phyloP scores from a whole-genome alignment of 2,113 vertebrate species.

The Progne subis region DNA sequence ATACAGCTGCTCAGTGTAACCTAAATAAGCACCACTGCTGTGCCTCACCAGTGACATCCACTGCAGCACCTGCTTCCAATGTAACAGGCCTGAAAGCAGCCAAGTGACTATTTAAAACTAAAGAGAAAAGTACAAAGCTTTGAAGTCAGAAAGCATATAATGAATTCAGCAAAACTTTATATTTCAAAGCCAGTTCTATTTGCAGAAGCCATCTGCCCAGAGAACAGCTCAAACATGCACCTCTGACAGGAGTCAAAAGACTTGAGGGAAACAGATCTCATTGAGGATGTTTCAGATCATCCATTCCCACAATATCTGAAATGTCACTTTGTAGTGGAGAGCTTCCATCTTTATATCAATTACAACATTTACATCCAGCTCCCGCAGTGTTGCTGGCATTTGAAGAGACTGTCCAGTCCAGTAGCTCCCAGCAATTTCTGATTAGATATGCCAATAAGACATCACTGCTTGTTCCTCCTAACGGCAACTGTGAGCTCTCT shows the following conservation, averaged over 20 bases:
- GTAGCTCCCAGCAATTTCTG: conserved; percentile 45
- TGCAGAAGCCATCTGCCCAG: conserved; percentile 62
- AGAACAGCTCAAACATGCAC: conserved; percentile 25
- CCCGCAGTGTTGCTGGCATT: neutral
- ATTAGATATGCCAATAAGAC: conserved; percentile 47
- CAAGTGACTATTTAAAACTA: conserved; percentile 40
- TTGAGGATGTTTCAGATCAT: conserved; percentile 24
- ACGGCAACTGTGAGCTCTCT: neutral
- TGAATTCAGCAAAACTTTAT: conserved; percentile 57
- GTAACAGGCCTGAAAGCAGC: neutral
- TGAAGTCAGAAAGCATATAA: conserved; percentile 59
- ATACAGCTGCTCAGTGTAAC: neutral
- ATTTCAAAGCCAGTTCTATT: conserved; percentile 64
- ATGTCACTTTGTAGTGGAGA: conserved; percentile 30
- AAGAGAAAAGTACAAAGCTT: conserved; percentile 55
- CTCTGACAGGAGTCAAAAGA: conserved; percentile 54
- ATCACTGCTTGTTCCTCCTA: neutral
- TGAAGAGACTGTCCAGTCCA: conserved; percentile 26
- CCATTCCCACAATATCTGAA: conserved; percentile 25
- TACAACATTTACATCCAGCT: conserved; percentile 38
- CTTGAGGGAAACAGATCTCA: conserved; percentile 20
- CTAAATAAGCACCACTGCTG: accelerated
- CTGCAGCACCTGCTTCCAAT: neutral
- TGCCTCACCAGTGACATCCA: neutral
- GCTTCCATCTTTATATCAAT: conserved; percentile 29